Evolutionary conservation across 2,888 invertebrate genomes (phyloP), one percentile per base, ranked within the genome.

Genomic region (Ophion ellenae): DNA sequence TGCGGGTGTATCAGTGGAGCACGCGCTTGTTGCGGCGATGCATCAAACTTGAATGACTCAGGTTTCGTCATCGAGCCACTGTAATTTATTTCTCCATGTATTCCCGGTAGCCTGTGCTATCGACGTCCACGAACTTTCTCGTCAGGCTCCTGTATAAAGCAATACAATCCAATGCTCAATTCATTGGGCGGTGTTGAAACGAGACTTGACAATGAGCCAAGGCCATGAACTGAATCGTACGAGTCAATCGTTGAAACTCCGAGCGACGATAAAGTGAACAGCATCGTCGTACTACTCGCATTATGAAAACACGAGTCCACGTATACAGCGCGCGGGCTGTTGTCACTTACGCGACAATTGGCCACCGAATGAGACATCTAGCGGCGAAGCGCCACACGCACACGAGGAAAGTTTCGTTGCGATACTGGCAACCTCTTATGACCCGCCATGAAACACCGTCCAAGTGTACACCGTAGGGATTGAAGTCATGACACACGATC

Each of bases 41-140:
- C 64, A 75, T 45, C 74, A 61, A 57, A 69, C 59, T 40, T 69
- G 67, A 45, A 74, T 75, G 74, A 67, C 73, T 59, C 24, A 45
- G 17, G 71, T 80, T 57, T 59, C 59, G 66, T 70, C 69, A 70
- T 70, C 69, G 47, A 17, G 53, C 53, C 5, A 17, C 17, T 17
- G 53, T 53, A 17, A 67, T 40, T 7, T 3, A 36, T n/a, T 20
- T 67, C 6, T 40, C 40, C 14, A 47, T 24, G 24, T 70, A 70
- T 10, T 28, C 24, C 47, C 9, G 45, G 24, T 45, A 70, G 24
- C 10, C n/a, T 24, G 24, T 24, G 47, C 47, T 24, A 10, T 47
- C 3, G 14, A 47, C 24, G 14, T 47, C 3, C 24, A 24, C 14
- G 45, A 10, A 47, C 45, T 45, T 70, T 70, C 47, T 47, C 20